Conservation (phyloP, 2,113 vertebrate species). For the Salvelinus namaycush region DNA sequence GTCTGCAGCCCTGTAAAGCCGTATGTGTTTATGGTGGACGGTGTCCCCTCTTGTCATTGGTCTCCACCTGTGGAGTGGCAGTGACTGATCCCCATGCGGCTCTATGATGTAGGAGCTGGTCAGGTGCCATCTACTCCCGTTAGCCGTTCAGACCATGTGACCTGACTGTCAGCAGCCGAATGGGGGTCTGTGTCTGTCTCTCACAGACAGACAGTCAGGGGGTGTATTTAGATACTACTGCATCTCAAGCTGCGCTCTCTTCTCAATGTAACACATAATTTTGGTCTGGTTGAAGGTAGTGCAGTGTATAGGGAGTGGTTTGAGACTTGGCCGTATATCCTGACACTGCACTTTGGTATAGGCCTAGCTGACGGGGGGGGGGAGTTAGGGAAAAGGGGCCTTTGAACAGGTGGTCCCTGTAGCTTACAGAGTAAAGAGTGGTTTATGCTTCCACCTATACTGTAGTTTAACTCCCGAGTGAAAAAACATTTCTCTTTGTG, state of each 20-base stretch:
- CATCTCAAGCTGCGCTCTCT: background rate
- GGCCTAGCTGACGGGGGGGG: background rate
- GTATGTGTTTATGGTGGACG: slow-evolving; percentile 23
- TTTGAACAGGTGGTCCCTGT: background rate
- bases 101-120: slow-evolving; percentile 27
- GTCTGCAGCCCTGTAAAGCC: slow-evolving; percentile 13
- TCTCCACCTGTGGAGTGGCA: slow-evolving; percentile 19
- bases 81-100: slow-evolving; percentile 20
- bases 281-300: background rate
- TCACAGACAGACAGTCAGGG: background rate
- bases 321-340: background rate
- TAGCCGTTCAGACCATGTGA: background rate
- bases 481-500: background rate
- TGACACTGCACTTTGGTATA: background rate
- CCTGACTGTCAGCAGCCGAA: too few species aligned
- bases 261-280: background rate
- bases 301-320: background rate
- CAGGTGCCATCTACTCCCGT: background rate
- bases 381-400: background rate
- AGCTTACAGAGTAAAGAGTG: background rate
- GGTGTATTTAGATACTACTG: background rate
- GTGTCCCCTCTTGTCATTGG: slow-evolving; percentile 15
- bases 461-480: background rate
- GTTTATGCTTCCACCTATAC: background rate
- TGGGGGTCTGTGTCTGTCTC: background rate